phyloP scores from a whole-genome alignment of 2,797 vertebrate genomes.

The Poeciliopsis turneri region DNA sequence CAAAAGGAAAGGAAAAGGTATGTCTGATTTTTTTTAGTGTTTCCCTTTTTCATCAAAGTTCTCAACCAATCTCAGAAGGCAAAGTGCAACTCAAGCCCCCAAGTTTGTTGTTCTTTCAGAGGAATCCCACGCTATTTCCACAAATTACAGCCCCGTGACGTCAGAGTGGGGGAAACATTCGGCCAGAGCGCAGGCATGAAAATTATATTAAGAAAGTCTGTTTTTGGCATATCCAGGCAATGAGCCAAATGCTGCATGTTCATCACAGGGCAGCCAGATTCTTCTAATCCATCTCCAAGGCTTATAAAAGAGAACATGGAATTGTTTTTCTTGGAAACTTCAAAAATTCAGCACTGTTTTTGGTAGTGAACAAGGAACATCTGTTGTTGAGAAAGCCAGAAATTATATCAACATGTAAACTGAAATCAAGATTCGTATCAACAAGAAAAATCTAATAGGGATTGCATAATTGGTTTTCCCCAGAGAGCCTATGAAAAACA shows the following conservation, averaged over 20 bases:
- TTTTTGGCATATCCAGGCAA: slow-evolving; percentile 52
- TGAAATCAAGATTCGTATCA: neutral
- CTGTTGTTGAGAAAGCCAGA: slow-evolving; percentile 20
- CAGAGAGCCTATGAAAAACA: neutral
- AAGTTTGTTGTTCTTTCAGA: slow-evolving; percentile 66
- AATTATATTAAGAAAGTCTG: slow-evolving; percentile 28
- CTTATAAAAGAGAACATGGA: slow-evolving; percentile 5
- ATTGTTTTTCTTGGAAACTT: slow-evolving; percentile 14
- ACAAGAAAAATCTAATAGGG: neutral
- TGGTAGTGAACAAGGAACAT: slow-evolving; percentile 14
- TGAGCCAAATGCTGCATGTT: slow-evolving; percentile 20
- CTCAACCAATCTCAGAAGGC: slow-evolving; percentile 42
- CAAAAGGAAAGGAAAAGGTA: slow-evolving; percentile 28
- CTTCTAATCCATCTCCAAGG: slow-evolving; percentile 24
- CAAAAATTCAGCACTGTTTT: slow-evolving; percentile 24
- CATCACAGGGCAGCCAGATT: slow-evolving; percentile 17
- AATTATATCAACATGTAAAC: neutral
- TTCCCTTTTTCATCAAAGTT: slow-evolving; percentile 43
- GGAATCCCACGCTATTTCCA: slow-evolving; percentile 73
- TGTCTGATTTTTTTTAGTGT: slow-evolving; percentile 28
- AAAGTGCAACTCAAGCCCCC: slow-evolving; percentile 49
- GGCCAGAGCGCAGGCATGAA: slow-evolving; percentile 39
- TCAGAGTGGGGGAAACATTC: slow-evolving; percentile 40
- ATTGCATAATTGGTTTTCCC: neutral
- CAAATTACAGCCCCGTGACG: slow-evolving; percentile 53